Evolutionary conservation across 1,140 invertebrate species (phyloP), one percentile per base, ranked within the genome.

Genomic region (Macrosteles quadrilineatus): DNA sequence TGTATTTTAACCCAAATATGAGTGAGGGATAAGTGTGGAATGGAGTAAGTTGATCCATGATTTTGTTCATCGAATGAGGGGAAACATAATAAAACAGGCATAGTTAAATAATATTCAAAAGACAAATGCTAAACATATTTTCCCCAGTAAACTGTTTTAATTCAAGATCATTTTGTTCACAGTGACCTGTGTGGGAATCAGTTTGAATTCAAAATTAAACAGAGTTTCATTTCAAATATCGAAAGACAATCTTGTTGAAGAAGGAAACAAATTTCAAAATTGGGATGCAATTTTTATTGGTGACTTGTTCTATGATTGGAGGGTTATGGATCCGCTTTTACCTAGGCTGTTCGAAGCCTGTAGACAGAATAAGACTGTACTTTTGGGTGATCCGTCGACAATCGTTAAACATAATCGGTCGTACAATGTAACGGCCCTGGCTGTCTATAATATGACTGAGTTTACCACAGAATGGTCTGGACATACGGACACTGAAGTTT

Each of bases 141-240:
- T n/a, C n/a, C n/a, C n/a, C n/a, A n/a, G n/a, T n/a, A n/a, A n/a
- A n/a, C n/a, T n/a, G n/a, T 40, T 6, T 40, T 19, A 17, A 21
- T 19, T 19, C 47, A 50, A 50, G 4, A 21, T 50, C n/a, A 50
- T 50, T 50, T 32, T 63, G 59, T 63, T 63, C 29, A 63, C 59
- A 63, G 59, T 63, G 29, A 32, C 59, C n/a, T 63, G 59, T 63
- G 59, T 63, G 6, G 59, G 27, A 25, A 63, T 32, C 4, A 4
- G 32, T 63, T 11, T 63, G 31, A 63, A 63, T 36, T n/a, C 59
- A 1, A 29, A 63, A 63, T 23, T 63, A 31, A 63, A 36, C 23
- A 30, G 31, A 19, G 59, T 63, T 1, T n/a, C 14, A 2, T 29
- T 63, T 31, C 1, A 63, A 36, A 63, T 63, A n/a, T n/a, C 59